A percentile compares a stretch with the other conserved stretches of the same genome.
These are phyloP conservation scores for Phalacrocorax pelagicus DNA, from an alignment of 2,113 vertebrate species.

Conservation along the genomic window DNA sequence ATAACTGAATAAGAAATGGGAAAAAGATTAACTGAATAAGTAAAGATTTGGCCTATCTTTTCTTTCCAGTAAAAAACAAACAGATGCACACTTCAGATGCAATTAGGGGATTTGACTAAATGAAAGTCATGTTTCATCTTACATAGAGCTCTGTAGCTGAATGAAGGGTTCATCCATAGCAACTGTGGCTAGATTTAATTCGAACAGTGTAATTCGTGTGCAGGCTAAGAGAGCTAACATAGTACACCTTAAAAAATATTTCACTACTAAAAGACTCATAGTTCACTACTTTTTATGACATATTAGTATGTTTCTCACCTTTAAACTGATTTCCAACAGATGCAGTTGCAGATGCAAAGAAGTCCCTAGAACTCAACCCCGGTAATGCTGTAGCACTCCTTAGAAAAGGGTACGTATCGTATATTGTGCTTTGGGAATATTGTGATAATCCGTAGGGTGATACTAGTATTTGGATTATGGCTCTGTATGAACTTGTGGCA, in stretches of 20 bases:
- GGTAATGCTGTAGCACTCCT: constrained; percentile 83
- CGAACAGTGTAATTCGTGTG: not conserved
- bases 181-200: not conserved
- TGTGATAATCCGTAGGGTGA: not conserved
- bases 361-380: constrained; percentile 86
- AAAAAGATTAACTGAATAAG: not conserved
- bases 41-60: not conserved
- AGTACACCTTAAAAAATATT: not conserved
- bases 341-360: constrained; percentile 88
- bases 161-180: not conserved
- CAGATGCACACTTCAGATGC: not conserved
- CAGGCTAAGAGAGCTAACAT: not conserved
- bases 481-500: not conserved
- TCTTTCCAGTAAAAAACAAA: not conserved
- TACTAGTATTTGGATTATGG: not conserved
- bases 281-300: not conserved
- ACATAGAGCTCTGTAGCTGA: not conserved
- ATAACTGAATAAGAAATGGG: not conserved
- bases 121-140: not conserved
- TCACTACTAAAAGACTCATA: not conserved
- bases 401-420: constrained; percentile 85
- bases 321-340: constrained; percentile 71
- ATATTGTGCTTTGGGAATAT: not conserved
- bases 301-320: not conserved
- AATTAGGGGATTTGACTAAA: not conserved